Base-by-base conservation (phyloP, 2,113 vertebrate species). In the Danio rerio region DNA sequence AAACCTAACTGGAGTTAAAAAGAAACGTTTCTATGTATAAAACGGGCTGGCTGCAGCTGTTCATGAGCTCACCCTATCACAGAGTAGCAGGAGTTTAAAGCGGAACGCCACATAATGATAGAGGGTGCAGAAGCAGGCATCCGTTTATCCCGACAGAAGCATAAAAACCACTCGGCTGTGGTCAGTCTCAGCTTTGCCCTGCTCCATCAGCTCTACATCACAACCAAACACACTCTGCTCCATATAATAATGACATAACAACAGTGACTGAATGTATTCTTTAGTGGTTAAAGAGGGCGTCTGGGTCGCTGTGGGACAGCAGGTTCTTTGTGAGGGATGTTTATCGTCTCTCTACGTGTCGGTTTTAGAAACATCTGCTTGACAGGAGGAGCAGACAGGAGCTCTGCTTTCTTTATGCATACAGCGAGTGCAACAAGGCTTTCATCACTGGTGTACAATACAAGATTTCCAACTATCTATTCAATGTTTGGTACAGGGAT, bases 41-140 rank as follows among this genome's bases (percentile, higher is more conserved):
- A 78, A 58, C 31, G n/a, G 4, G 42, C 75, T 16, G 9, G 63
- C 56, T 70, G 40, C 18, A 65, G 55, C 80, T 71, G 79, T 78
- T 68, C 76, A 83, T 83, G 78, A 86, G 81, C 68, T 86, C 85
- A 83, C 50, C 72, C 72, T 31, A 69, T 83, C 81, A 81, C 56
- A 78, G 74, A 49, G 76, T 50, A 83, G 45, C 13, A 4, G 76
- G 43, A 16, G 59, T 86, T 81, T 81, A 81, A 59, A 76, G 65
- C 18, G 66, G 78, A 55, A 53, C 21, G 59, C 65, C 82, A 73
- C 73, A 83, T 83, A 86, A 86, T 86, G 81, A 66, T 63, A 74
- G 76, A 68, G 81, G 20, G 45, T 55, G 62, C 40, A 49, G n/a
- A 40, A 2, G 59, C 76, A 76, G 79, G 18, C 79, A 40, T 65